Percentiles rank a stretch among this genome's conserved stretches.
These are phyloP conservation scores for Rhinolophus ferrumequinum DNA, from an alignment of 2,113 vertebrate species.

Conservation along the genomic window DNA sequence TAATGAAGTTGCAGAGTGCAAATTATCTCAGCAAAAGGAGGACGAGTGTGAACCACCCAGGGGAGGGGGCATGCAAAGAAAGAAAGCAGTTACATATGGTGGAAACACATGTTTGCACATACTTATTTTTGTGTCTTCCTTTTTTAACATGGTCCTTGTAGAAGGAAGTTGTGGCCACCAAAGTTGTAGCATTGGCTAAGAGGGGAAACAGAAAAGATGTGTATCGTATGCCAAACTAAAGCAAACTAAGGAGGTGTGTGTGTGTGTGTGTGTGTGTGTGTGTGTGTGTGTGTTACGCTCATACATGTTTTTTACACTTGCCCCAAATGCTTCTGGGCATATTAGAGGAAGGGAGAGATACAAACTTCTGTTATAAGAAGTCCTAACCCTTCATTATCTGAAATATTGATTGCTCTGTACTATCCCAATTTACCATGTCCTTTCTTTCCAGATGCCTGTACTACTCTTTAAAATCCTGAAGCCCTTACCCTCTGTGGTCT, in stretches of 20 bases:
- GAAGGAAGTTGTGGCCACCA: background rate
- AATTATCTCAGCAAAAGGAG: constrained; percentile 85
- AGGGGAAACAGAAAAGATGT: background rate
- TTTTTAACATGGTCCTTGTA: constrained; percentile 22
- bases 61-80: constrained; percentile 45
- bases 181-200: background rate
- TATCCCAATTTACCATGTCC: background rate
- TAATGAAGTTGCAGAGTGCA: constrained; percentile 87
- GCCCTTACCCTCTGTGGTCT: background rate
- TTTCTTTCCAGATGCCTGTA: background rate
- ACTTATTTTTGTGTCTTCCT: constrained; percentile 2
- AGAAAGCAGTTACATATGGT: background rate
- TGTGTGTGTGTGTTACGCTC: background rate
- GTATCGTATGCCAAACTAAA: background rate
- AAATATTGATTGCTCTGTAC: background rate
- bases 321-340: background rate
- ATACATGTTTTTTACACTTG: background rate
- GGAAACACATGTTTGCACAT: background rate
- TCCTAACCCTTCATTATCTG: background rate
- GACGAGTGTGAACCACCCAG: constrained; percentile 82
- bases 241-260: background rate
- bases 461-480: background rate
- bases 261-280: background rate
- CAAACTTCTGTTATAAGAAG: background rate
- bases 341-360: background rate